These are phyloP conservation scores for Pteria penguin DNA, from an alignment of 2,888 invertebrate genomes.

Conservation along the genomic window DNA sequence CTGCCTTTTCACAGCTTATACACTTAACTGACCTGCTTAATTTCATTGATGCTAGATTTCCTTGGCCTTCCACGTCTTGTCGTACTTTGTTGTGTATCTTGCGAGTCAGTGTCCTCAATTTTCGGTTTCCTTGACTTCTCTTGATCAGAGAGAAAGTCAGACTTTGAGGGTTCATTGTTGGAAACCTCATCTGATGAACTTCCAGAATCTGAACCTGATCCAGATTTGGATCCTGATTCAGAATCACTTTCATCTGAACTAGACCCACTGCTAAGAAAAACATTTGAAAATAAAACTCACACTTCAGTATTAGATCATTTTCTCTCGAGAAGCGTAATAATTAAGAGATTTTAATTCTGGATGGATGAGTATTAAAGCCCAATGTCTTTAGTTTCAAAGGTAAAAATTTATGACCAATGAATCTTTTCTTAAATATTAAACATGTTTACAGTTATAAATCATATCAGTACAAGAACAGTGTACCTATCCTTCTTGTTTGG, in stretches of 20 bases:
- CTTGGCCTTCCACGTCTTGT: slow-evolving; percentile 39
- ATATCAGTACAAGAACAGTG: too few relatives aligned
- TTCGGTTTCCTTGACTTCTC: slow-evolving; percentile 41
- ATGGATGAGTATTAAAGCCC: too few relatives aligned
- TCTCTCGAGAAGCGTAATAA: too few relatives aligned
- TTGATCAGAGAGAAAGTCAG: slow-evolving; percentile 28
- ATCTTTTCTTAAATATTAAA: too few relatives aligned
- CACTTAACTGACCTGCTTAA: slow-evolving; percentile 60
- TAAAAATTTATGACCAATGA: too few relatives aligned
- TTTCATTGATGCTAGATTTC: slow-evolving; percentile 52
- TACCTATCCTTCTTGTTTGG: too few relatives aligned
- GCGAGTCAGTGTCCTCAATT: slow-evolving; percentile 62
- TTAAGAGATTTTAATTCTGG: too few relatives aligned
- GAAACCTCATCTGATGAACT: slow-evolving; percentile 50
- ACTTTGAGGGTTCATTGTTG: slow-evolving; percentile 38
- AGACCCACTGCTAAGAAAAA: slow-evolving; percentile 34
- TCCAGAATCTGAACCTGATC: slow-evolving; percentile 59
- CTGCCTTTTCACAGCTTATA: background rate
- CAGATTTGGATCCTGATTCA: slow-evolving; percentile 70
- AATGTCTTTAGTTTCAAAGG: too few relatives aligned
- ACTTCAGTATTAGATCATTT: background rate
- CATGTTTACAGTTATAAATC: too few relatives aligned
- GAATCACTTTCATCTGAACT: slow-evolving; percentile 44
- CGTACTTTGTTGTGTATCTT: slow-evolving; percentile 46
- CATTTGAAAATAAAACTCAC: background rate